phyloP scores from a whole-genome alignment of 2,113 vertebrate genomes.

The Malurus alboscapulatus region DNA sequence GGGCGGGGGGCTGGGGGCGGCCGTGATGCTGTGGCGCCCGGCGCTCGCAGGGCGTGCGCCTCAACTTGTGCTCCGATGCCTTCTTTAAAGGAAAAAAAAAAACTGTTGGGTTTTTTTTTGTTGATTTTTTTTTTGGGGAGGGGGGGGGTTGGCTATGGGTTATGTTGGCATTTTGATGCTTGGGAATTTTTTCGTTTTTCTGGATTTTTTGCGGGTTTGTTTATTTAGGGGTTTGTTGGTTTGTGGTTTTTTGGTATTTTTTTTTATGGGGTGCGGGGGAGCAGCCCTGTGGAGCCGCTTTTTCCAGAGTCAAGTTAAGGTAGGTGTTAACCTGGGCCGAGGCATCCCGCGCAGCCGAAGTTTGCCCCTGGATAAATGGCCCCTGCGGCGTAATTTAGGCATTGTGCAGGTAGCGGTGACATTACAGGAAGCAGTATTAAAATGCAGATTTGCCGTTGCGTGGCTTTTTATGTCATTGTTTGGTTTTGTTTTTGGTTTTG shows the following conservation, averaged over 20 bases:
- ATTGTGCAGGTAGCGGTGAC: neutral
- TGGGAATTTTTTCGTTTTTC: neutral
- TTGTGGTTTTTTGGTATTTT: neutral
- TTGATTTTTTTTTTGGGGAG: neutral
- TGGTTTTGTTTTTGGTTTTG: neutral
- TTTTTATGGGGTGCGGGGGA: neutral
- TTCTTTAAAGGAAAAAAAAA: neutral
- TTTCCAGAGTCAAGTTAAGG: neutral
- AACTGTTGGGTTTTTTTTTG: rapidly evolving
- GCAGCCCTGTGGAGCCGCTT: neutral
- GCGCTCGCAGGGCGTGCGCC: neutral
- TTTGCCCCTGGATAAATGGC: neutral
- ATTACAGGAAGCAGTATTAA: neutral
- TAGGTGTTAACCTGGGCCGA: neutral
- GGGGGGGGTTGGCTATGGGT: rapidly evolving
- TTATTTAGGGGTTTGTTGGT: rapidly evolving
- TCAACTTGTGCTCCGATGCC: neutral
- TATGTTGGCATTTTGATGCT: neutral
- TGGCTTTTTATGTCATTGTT: neutral
- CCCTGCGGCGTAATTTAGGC: neutral
- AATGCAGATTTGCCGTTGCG: neutral
- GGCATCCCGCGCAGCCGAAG: neutral
- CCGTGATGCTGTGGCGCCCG: neutral
- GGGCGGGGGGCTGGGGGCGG: neutral
- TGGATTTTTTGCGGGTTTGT: rapidly evolving